Percentiles rank a stretch among this genome's conserved stretches.
Conservation (phyloP, 2,113 vertebrate genomes). For the Chionis minor region DNA sequence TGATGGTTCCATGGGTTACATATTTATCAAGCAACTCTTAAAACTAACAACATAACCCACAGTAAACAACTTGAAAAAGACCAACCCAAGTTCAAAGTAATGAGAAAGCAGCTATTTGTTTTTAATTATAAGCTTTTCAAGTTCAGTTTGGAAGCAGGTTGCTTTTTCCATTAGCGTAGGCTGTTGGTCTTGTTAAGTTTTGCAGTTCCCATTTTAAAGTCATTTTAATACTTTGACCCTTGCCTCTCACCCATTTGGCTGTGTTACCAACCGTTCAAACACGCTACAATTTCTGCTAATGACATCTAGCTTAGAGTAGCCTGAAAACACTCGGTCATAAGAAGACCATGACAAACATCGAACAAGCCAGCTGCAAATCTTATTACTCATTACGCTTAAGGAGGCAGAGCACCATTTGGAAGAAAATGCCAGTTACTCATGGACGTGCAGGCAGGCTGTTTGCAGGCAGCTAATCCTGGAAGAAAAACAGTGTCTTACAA, state of each 20-base stretch:
- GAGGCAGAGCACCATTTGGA: rapidly evolving
- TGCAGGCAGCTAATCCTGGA: neutral
- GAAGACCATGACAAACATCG: neutral
- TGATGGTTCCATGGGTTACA: neutral
- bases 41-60: neutral
- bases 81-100: neutral
- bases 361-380: neutral
- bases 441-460: too few species aligned
- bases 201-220: neutral
- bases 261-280: neutral
- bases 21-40: neutral
- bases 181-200: neutral
- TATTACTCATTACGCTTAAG: too few species aligned
- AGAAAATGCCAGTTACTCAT: neutral
- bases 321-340: neutral
- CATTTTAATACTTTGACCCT: neutral
- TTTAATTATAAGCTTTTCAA: neutral
- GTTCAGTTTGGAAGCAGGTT: neutral
- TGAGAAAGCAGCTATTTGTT: neutral
- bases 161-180: neutral
- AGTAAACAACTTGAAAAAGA: neutral
- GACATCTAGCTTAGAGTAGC: neutral
- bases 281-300: neutral
- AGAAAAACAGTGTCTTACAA: neutral
- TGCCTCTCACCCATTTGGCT: neutral